Base-by-base conservation (phyloP, 2,113 vertebrate species). In the Hippocampus mohnikei region DNA sequence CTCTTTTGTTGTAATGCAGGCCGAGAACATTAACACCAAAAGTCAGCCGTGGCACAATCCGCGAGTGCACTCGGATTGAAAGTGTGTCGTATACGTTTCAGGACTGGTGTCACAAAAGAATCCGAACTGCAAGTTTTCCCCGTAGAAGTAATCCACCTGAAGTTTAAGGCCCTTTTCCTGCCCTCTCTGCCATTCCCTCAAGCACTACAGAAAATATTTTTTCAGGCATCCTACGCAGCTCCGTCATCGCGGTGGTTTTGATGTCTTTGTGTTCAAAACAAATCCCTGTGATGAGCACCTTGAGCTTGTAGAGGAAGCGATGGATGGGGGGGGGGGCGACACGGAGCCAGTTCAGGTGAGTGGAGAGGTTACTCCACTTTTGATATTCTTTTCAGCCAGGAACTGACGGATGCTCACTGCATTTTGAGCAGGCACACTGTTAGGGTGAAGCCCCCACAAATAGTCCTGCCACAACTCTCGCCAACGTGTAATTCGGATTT, bases 1-100 rank as follows among this genome's bases (percentile, higher is more conserved):
- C 29, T 25, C 73, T 76, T 33, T 75, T 83, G 67, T 84, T 88
- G 88, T 91, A 91, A 92, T 90, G 91, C 79, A 92, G 90, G 85
- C 85, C 81, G 80, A 79, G 78, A 79, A 88, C 83, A 87, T 89
- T 86, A 37, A 90, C 90, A 88, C 84, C 80, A 78, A 77, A 90
- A 88, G 85, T 89, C 83, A 60, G 78, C 84, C 72, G 75, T 80
- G 73, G 69, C 33, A 62, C 73, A 75, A 73, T 84, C 75, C 16
- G 64, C 77, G 70, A n/a, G 77, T 74, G 29, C 73, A 72, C 59
- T 58, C 69, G 11, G 69, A 41, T 63, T 62, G 70, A 50, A 58
- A 23, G 55, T 58, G 23, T 58, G 23, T 12, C 55, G 3, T 10
- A 56, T 25, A 29, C 27, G 25, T 27, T 58, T 9, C 55, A 58